These are phyloP conservation scores for Omphaloscelis lunosa DNA, from an alignment of 2,888 invertebrate species.

Conservation along the genomic window DNA sequence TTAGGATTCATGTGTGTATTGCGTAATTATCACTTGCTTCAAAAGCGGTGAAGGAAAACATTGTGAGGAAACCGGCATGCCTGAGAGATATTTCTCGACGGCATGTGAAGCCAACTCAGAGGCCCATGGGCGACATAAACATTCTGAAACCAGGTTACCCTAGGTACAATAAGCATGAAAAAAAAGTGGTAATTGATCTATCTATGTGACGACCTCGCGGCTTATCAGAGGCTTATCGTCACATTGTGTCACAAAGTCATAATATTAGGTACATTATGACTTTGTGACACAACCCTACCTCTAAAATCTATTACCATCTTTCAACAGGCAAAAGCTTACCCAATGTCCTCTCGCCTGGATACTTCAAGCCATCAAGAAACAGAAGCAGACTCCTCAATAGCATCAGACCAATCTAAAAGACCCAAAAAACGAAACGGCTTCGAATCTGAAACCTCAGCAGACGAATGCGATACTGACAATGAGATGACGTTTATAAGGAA, in stretches of 20 bases:
- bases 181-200: not conserved
- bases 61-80: too few species aligned
- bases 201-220: not conserved
- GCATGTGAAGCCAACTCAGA: too few species aligned
- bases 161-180: too few species aligned
- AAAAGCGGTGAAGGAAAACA: too few species aligned
- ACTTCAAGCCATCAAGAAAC: slow-evolving; percentile 76
- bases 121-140: too few species aligned
- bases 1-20: too few species aligned
- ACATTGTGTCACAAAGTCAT: not conserved
- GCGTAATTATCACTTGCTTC: too few species aligned
- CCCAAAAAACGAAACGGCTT: slow-evolving; percentile 84
- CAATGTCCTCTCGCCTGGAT: slow-evolving; percentile 87
- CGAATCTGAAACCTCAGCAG: slow-evolving; percentile 91
- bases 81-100: too few species aligned
- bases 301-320: not conserved
- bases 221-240: not conserved
- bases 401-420: slow-evolving; percentile 74
- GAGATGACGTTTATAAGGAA: slow-evolving; percentile 91
- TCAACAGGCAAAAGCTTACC: slow-evolving; percentile 89
- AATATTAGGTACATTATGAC: too few species aligned
- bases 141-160: too few species aligned
- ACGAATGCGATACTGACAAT: slow-evolving; percentile 90
- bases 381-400: slow-evolving; percentile 70
- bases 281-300: not conserved